phyloP scores from a whole-genome alignment of 1,140 invertebrate genomes.

The Sitobion miscanthi region DNA sequence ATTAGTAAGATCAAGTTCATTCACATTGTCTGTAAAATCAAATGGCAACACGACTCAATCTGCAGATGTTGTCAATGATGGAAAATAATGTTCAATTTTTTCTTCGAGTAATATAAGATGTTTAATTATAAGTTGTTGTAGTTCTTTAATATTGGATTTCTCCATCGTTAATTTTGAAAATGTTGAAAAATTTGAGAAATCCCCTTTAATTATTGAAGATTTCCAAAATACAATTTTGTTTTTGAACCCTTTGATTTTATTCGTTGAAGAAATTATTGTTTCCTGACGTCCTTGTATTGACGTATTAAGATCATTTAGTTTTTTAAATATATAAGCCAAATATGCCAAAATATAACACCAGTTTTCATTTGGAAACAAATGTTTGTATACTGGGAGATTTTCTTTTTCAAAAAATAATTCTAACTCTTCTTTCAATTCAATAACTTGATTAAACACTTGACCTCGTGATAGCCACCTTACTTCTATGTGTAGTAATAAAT shows the following conservation, averaged over 20 bases:
- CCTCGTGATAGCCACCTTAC: not conserved
- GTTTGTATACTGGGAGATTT: not conserved
- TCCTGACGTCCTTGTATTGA: conserved; percentile 1
- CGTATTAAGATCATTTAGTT: not conserved
- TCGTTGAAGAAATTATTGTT: conserved; percentile 2
- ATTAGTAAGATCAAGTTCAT: conserved; percentile 29
- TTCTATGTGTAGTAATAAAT: not conserved
- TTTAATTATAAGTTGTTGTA: conserved; percentile 12
- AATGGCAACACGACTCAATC: not conserved
- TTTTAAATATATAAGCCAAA: not conserved
- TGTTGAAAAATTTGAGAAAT: not conserved
- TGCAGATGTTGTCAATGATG: not conserved
- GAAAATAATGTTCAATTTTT: not conserved
- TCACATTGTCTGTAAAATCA: not conserved
- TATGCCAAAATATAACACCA: conserved; percentile 15
- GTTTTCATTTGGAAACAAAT: not conserved
- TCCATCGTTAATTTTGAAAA: too few species aligned
- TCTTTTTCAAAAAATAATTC: conserved; percentile 8
- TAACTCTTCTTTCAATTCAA: not conserved
- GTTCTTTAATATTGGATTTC: not conserved
- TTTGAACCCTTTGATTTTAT: not conserved
- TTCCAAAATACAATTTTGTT: conserved; percentile 10
- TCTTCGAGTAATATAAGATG: not conserved
- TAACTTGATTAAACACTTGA: not conserved
- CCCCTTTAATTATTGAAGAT: conserved; percentile 2